Evolutionary conservation across 2,888 invertebrate genomes (phyloP).

Genomic region (Hirtodrosophila duncani): DNA sequence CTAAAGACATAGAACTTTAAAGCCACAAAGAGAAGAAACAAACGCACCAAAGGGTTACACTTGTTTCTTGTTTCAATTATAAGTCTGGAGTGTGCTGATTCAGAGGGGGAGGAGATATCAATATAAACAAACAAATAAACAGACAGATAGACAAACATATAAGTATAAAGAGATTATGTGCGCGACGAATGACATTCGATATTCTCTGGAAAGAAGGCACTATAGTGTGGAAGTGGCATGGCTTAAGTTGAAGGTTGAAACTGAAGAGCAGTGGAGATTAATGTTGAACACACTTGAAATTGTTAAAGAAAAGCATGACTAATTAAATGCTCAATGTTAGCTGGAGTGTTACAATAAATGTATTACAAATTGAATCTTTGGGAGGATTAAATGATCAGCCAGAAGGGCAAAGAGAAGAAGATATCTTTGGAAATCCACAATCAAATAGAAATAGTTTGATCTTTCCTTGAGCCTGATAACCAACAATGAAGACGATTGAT

Average conservation of each 20-base stretch:
- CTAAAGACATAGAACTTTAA: conserved; percentile 21
- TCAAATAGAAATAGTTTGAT: too few relatives aligned
- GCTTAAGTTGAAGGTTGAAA: too few relatives aligned
- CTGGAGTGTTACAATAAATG: not conserved
- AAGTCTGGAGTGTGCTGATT: conserved; percentile 20
- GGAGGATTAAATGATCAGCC: not conserved
- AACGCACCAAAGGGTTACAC: conserved; percentile 25
- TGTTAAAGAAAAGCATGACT: conserved; percentile 4
- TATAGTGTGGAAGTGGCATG: too few relatives aligned
- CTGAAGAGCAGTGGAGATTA: not conserved
- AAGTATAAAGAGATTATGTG: conserved; percentile 18
- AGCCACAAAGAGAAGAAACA: conserved; percentile 1
- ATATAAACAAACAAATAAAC: conserved; percentile 38
- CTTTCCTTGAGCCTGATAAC: too few relatives aligned
- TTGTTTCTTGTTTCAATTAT: conserved; percentile 23
- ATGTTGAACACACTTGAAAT: conserved; percentile 6
- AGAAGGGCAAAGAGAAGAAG: too few relatives aligned
- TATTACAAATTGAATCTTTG: too few relatives aligned
- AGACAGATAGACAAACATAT: conserved; percentile 11
- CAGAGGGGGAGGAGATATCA: conserved; percentile 5
- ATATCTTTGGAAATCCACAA: too few relatives aligned
- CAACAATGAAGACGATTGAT: too few relatives aligned
- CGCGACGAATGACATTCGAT: conserved; percentile 38
- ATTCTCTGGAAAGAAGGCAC: conserved; percentile 6
- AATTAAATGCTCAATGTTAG: too few relatives aligned